A percentile compares a stretch with the other conserved stretches of the same genome.
Evolutionary conservation across 2,888 invertebrate genomes (phyloP).

Genomic region (Cheilosia variabilis): DNA sequence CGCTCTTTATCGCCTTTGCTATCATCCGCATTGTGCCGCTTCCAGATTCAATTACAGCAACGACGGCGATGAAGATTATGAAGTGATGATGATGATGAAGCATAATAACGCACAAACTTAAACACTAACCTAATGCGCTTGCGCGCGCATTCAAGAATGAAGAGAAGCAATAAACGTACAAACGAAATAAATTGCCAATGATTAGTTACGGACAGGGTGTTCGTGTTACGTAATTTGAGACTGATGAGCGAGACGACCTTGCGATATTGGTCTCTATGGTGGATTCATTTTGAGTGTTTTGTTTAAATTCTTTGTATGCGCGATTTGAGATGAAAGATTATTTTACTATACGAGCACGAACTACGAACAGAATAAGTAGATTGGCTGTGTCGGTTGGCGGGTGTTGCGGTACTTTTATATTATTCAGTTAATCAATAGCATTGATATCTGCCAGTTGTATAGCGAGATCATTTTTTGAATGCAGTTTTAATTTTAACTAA

Average conservation of each 20-base stretch:
- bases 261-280: constrained; percentile 28
- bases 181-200: constrained; percentile 45
- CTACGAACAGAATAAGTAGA: constrained; percentile 16
- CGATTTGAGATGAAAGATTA: constrained; percentile 28
- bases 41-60: constrained; percentile 2
- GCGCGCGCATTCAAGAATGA: constrained; percentile 31
- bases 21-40: constrained; percentile 7
- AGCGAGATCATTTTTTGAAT: not conserved
- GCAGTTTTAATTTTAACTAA: constrained; percentile 2
- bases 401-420: not conserved
- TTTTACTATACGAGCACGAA: not conserved
- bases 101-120: constrained; percentile 1
- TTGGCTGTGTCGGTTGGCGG: not conserved
- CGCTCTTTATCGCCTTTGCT: not conserved
- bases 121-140: constrained; percentile 2
- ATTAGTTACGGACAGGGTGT: constrained; percentile 51
- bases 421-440: not conserved
- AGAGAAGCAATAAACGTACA: constrained; percentile 32
- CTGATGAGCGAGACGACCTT: constrained; percentile 59
- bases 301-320: constrained; percentile 21
- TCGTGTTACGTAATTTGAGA: constrained; percentile 61
- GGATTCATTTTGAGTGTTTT: not conserved
- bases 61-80: constrained; percentile 1
- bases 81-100: constrained; percentile 17
- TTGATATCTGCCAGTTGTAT: not conserved